These are phyloP conservation scores for Athalia cordata DNA, from an alignment of 2,888 invertebrate genomes.

Conservation along the genomic window DNA sequence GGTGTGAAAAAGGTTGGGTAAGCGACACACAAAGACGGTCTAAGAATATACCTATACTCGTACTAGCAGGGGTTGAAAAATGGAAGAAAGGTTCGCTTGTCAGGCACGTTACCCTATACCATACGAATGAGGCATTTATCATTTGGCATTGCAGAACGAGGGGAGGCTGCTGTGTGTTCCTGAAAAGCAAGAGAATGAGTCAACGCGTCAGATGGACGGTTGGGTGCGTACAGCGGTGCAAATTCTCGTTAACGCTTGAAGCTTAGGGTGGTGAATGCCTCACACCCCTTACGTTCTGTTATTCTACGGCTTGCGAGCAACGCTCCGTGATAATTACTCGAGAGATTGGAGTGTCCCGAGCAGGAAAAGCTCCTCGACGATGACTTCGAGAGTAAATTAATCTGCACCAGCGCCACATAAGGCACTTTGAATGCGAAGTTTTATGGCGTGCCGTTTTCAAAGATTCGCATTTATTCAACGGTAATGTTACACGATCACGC, in stretches of 20 bases:
- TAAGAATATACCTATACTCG: not conserved
- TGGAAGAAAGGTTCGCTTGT: constrained; percentile 37
- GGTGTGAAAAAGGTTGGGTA: constrained; percentile 25
- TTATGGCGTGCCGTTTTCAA: not conserved
- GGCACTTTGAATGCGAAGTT: not conserved
- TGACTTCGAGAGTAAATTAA: constrained; percentile 10
- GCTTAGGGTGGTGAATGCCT: constrained; percentile 36
- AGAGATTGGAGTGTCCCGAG: constrained; percentile 37
- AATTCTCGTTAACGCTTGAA: constrained; percentile 41
- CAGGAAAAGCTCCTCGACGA: not conserved
- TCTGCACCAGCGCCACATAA: not conserved
- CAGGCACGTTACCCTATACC: constrained; percentile 29
- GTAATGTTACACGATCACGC: not conserved
- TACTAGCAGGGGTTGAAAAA: constrained; percentile 16
- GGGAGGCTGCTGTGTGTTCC: constrained; percentile 9
- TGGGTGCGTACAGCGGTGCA: constrained; percentile 21
- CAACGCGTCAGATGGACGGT: constrained; percentile 41
- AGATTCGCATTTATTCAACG: not conserved
- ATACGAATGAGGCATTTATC: constrained; percentile 31
- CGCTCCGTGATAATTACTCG: constrained; percentile 34
- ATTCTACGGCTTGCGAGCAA: constrained; percentile 27
- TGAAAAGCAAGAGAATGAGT: constrained; percentile 33
- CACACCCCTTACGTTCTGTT: constrained; percentile 9
- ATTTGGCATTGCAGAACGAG: constrained; percentile 11
- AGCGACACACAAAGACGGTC: constrained; percentile 32